These are phyloP conservation scores for Ceuthmochares aereus DNA, from an alignment of 2,113 vertebrate species.

Conservation along the genomic window DNA sequence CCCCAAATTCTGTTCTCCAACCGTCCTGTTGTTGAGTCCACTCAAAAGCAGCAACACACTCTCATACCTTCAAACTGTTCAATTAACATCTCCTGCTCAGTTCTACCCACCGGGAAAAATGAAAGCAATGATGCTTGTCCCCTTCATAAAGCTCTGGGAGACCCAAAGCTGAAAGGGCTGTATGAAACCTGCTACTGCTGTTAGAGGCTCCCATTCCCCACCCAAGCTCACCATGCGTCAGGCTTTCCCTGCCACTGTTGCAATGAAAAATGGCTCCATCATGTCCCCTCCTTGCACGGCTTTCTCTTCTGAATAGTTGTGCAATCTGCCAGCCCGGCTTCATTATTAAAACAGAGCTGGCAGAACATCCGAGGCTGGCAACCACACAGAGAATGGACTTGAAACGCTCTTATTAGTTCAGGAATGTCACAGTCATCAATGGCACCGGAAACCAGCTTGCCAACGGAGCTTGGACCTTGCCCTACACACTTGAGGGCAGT, in stretches of 20 bases:
- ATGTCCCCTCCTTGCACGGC: neutral
- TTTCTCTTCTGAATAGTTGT: neutral
- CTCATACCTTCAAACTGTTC: neutral
- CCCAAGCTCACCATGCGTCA: neutral
- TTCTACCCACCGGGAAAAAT: neutral
- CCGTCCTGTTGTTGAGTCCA: neutral
- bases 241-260: neutral
- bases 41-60: neutral
- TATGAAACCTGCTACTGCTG: neutral
- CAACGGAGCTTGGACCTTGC: neutral
- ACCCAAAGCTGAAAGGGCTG: neutral
- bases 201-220: neutral
- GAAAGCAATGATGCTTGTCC: neutral
- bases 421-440: neutral
- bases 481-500: fast-evolving
- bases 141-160: neutral
- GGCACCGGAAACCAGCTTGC: neutral
- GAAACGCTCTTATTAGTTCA: neutral
- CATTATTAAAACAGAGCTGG: neutral
- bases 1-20: neutral
- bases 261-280: fast-evolving
- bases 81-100: neutral
- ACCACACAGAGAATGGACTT: neutral
- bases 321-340: neutral
- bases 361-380: neutral